Conservation (phyloP, 2,888 invertebrate genomes). For the Rhagium mordax region DNA sequence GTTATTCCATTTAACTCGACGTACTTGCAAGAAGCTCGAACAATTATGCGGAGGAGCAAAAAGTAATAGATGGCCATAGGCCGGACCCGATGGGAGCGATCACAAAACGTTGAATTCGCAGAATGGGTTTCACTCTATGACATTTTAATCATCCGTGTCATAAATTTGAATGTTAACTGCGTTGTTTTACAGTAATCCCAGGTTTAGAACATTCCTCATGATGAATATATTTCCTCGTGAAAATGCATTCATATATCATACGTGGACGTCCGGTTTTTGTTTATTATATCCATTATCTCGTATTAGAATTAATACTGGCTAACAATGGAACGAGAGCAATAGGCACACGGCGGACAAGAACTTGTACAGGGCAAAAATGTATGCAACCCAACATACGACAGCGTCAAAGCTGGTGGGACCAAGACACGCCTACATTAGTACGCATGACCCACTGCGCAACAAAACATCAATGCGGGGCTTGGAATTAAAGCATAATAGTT, state of each 20-base stretch:
- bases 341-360: too few species aligned
- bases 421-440: too few species aligned
- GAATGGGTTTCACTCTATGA: slow-evolving; percentile 18
- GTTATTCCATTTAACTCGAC: neutral
- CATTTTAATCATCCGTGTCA: slow-evolving; percentile 12
- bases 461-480: too few species aligned
- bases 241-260: slow-evolving; percentile 9
- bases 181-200: slow-evolving; percentile 7
- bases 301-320: neutral
- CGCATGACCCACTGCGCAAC: too few species aligned
- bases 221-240: neutral
- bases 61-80: neutral
- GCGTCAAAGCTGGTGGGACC: too few species aligned
- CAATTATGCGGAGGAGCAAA: slow-evolving; percentile 6
- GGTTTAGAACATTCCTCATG: neutral
- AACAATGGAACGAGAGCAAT: too few species aligned
- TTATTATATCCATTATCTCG: neutral
- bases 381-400: too few species aligned
- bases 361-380: too few species aligned
- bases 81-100: neutral
- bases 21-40: neutral
- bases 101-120: slow-evolving; percentile 3
- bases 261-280: slow-evolving; percentile 1
- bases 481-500: too few species aligned
- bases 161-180: neutral